Evolutionary conservation across 2,888 invertebrate genomes (phyloP), one percentile per base, ranked within the genome.

Genomic region (Aspidiotus rigidus): DNA sequence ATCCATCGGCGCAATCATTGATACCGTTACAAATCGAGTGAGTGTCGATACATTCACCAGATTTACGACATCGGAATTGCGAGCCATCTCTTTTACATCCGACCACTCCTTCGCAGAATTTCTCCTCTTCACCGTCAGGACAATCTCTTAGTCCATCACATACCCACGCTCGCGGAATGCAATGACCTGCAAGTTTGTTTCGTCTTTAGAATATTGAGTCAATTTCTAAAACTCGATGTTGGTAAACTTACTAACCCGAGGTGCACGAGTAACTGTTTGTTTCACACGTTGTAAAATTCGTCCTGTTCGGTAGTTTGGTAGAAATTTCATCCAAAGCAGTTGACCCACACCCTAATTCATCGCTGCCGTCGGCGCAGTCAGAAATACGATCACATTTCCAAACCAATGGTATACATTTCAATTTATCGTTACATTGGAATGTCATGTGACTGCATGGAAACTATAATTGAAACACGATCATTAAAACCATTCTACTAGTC

Each of bases 381-480:
- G 87, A 83, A 0, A 88, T 85, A 28, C 80, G 83, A 75, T 90
- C 90, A 75, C 90, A 90, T 73, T 88, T 85, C 90, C 89, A 89
- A 60, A 87, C 84, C 75, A 82, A 81, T 56, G 89, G 88, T 70
- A 91, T 86, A 74, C 91, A 91, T 63, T 81, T 80, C 13, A 81
- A 82, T 9, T 59, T 17, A 74, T 86, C 87, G 16, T 81, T 79
- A 75, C 90, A 90, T 73, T 82, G 83, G 76, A 88, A 90, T 89
- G 89, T 89, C 87, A 88, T 89, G 72, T 86, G 85, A 61, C 84
- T 82, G 74, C 89, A 89, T 0, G 82, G 79, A 7, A 79, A 76
- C 17, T 75, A 66, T 11, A 70, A 40, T 15, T 54, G 81, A 80
- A 71, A 89, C 84, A 74, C 87, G 85, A 39, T 74, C 73, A 11